These are phyloP conservation scores for Tragulus kanchil DNA, from an alignment of 2,113 vertebrate genomes.

Conservation along the genomic window DNA sequence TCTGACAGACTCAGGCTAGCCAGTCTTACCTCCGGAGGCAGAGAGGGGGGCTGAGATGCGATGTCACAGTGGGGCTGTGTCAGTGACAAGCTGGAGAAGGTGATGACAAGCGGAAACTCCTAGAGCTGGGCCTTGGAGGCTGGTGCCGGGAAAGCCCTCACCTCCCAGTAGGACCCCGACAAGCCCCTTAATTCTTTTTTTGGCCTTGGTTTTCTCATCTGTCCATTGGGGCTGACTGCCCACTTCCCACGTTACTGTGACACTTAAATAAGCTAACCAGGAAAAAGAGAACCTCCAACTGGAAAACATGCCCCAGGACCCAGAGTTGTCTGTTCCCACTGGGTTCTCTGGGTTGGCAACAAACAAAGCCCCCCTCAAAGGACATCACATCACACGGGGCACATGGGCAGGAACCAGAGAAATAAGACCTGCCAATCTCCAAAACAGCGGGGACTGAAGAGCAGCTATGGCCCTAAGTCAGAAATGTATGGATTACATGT, in stretches of 20 bases:
- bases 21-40: not conserved
- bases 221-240: not conserved
- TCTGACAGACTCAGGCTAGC: not conserved
- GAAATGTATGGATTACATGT: not conserved
- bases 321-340: no score
- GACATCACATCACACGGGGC: not conserved
- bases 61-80: not conserved
- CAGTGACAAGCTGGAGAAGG: not conserved
- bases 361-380: not conserved
- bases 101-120: not conserved
- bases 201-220: constrained; percentile 6
- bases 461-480: not conserved
- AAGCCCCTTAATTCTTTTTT: not conserved
- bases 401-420: not conserved
- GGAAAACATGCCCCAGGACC: not conserved
- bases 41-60: not conserved
- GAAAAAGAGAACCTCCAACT: not conserved
- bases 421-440: not conserved
- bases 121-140: not conserved
- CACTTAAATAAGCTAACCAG: not conserved
- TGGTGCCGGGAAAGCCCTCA: not conserved
- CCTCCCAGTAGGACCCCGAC: constrained; percentile 30
- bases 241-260: not conserved
- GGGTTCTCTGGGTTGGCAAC: not conserved
- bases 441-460: not conserved